Percentiles rank a stretch among this genome's conserved stretches.
phyloP scores from a whole-genome alignment of 2,888 invertebrate genomes.

The Tachystola acroxantha region DNA sequence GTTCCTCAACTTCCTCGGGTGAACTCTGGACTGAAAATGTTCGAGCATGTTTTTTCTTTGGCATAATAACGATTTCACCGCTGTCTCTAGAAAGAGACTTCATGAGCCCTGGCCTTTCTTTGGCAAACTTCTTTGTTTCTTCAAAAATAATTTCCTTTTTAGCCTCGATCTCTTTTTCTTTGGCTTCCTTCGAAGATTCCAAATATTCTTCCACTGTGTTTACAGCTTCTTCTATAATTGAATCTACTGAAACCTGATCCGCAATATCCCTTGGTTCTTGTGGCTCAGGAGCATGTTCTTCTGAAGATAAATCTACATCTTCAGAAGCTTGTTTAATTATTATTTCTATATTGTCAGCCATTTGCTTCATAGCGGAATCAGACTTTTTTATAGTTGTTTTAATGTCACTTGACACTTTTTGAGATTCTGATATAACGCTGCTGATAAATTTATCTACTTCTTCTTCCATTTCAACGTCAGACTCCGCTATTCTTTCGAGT shows the following conservation, averaged over 20 bases:
- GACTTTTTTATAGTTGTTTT: constrained; percentile 58
- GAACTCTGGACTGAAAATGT: constrained; percentile 75
- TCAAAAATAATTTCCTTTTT: constrained; percentile 47
- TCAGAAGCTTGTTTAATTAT: constrained; percentile 73
- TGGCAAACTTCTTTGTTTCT: constrained; percentile 46
- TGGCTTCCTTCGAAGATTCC: constrained; percentile 40
- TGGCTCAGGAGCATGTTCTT: constrained; percentile 45
- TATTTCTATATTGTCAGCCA: constrained; percentile 73
- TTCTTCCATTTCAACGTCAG: constrained; percentile 66
- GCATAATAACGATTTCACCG: constrained; percentile 67
- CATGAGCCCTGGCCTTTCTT: constrained; percentile 60
- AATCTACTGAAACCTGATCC: constrained; percentile 64
- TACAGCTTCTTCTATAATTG: constrained; percentile 68
- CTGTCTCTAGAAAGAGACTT: constrained; percentile 70
- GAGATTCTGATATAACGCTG: constrained; percentile 19
- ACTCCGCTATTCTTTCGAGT: constrained; percentile 67
- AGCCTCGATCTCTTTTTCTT: constrained; percentile 38
- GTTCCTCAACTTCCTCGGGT: constrained; percentile 74
- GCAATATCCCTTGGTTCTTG: constrained; percentile 39
- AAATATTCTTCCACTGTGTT: constrained; percentile 60
- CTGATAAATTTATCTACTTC: constrained; percentile 35
- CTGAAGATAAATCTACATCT: constrained; percentile 61
- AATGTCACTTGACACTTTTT: constrained; percentile 23
- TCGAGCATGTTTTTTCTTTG: constrained; percentile 66
- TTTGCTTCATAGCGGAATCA: constrained; percentile 72